These are phyloP conservation scores for Tapirus indicus DNA, from an alignment of 2,797 vertebrate species.

Conservation along the genomic window DNA sequence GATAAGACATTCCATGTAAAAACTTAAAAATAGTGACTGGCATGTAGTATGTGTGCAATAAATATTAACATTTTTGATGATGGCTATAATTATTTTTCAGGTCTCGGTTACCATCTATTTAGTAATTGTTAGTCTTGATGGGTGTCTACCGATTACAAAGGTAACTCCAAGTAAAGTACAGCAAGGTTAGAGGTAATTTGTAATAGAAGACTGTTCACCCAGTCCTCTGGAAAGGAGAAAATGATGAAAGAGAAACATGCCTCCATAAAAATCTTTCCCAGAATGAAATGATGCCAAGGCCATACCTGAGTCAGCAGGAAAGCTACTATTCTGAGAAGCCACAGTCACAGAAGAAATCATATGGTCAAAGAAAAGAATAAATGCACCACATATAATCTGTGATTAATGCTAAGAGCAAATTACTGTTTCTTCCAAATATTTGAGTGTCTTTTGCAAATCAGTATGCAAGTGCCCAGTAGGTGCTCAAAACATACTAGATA, in stretches of 20 bases:
- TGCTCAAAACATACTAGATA: not conserved
- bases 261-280: slow-evolving; percentile 16
- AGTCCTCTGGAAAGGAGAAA: slow-evolving; percentile 3
- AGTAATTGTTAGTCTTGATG: not conserved
- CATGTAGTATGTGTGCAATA: not conserved
- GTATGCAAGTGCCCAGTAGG: not conserved
- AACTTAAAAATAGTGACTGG: not conserved
- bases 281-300: not conserved
- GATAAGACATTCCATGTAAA: not conserved
- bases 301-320: slow-evolving; percentile 42
- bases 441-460: not conserved
- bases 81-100: not conserved
- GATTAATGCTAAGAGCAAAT: not conserved
- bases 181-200: slow-evolving; percentile 8
- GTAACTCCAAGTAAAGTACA: not conserved
- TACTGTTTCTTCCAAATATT: not conserved
- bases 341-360: slow-evolving; percentile 2
- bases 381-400: not conserved
- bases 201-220: not conserved
- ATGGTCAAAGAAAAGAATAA: not conserved
- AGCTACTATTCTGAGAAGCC: not conserved
- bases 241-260: slow-evolving; percentile 36
- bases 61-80: not conserved
- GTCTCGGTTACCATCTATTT: not conserved
- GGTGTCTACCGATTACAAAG: not conserved